Evolutionary conservation across 2,797 vertebrate genomes (phyloP).

Genomic region (Trachops cirrhosus): DNA sequence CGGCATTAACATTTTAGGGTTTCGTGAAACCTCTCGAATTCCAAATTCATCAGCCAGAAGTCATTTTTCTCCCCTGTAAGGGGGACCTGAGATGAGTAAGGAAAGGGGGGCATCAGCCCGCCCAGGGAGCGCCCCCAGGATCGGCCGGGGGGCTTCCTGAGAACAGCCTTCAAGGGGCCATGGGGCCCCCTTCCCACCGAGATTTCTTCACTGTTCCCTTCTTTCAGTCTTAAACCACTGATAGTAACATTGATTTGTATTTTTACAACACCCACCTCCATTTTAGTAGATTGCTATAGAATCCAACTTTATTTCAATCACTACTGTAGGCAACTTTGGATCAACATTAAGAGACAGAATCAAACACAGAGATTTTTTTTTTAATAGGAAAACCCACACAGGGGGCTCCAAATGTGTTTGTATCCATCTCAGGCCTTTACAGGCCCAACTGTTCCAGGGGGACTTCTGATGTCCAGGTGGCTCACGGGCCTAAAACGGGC

Average conservation of each 20-base stretch:
- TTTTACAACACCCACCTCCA: background rate
- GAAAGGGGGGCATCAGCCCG: fast-evolving
- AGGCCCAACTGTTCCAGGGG: background rate
- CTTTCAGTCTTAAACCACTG: background rate
- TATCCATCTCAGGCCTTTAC: background rate
- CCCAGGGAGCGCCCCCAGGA: fast-evolving
- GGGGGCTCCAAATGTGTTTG: background rate
- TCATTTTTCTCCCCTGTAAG: background rate
- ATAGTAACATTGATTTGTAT: background rate
- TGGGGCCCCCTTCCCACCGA: background rate
- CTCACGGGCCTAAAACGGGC: background rate
- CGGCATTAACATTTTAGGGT: background rate
- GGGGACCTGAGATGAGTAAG: too few species aligned
- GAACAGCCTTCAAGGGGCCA: background rate
- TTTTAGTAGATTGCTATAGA: background rate
- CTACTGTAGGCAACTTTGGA: background rate
- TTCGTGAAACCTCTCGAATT: background rate
- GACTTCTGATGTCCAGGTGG: background rate
- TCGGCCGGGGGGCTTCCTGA: fast-evolving
- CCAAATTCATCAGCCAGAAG: background rate
- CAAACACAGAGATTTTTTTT: background rate
- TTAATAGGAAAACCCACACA: background rate
- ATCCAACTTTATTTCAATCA: background rate
- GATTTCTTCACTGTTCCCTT: background rate
- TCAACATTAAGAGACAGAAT: background rate